Evolutionary conservation across 2,113 vertebrate genomes (phyloP).

Genomic region (Turnix velox): DNA sequence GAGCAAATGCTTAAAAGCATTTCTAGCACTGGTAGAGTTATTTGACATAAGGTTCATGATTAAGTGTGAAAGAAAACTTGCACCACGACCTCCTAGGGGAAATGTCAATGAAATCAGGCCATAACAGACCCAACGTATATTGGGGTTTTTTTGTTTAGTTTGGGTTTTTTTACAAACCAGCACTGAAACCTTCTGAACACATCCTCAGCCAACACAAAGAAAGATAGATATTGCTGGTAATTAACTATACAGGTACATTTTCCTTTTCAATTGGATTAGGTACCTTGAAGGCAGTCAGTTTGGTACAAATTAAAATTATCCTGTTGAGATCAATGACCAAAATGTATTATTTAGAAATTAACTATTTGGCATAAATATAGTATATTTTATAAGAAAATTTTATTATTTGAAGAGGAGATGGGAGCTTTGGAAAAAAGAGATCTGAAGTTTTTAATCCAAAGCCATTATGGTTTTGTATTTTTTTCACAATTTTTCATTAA

Average conservation of each 20-base stretch:
- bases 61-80: neutral
- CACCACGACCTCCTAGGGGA: neutral
- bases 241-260: neutral
- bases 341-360: neutral
- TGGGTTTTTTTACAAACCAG: neutral
- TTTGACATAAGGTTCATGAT: neutral
- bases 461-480: neutral
- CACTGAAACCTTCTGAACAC: neutral
- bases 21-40: neutral
- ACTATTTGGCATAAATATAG: neutral
- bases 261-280: neutral
- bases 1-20: neutral
- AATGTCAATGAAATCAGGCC: neutral
- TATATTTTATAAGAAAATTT: neutral
- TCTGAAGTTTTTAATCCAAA: neutral
- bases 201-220: neutral
- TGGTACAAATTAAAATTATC: neutral
- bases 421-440: neutral
- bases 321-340: neutral
- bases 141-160: neutral
- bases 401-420: neutral
- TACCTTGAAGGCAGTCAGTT: neutral
- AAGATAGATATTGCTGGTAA: neutral
- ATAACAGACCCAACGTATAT: neutral
- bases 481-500: neutral